Evolutionary conservation across 2,888 invertebrate genomes (phyloP).

Genomic region (Nomada goodeniana): DNA sequence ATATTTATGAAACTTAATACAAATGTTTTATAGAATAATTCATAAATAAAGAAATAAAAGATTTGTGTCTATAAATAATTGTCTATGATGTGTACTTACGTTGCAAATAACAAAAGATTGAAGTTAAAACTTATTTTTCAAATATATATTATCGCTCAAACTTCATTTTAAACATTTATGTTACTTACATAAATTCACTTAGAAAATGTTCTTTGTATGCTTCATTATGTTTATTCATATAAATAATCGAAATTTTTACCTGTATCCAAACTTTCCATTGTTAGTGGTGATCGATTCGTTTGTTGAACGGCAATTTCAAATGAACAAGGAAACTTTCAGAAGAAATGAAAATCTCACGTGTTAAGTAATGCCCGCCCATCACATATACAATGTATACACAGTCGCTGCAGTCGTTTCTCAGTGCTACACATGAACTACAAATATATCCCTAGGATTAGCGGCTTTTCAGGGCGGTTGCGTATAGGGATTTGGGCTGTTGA

Average conservation of each 20-base stretch:
- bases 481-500: too few relatives aligned
- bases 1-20: background rate
- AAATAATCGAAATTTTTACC: slow-evolving; percentile 2
- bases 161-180: background rate
- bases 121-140: background rate
- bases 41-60: too few relatives aligned
- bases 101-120: background rate
- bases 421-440: too few relatives aligned
- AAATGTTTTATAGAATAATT: background rate
- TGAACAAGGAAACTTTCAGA: background rate
- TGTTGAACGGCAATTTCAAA: background rate
- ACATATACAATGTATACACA: too few relatives aligned
- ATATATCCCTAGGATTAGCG: too few relatives aligned
- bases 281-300: background rate
- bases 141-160: background rate
- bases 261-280: slow-evolving; percentile 14
- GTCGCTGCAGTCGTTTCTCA: too few relatives aligned
- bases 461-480: too few relatives aligned
- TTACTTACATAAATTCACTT: background rate
- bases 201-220: background rate
- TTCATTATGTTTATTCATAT: background rate
- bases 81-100: background rate
- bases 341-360: background rate
- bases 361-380: slow-evolving; percentile 16
- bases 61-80: background rate